A percentile compares a stretch with the other conserved stretches of the same genome.
Evolutionary conservation across 1,140 invertebrate species (phyloP).

Genomic region (Drosophila pectinifera): DNA sequence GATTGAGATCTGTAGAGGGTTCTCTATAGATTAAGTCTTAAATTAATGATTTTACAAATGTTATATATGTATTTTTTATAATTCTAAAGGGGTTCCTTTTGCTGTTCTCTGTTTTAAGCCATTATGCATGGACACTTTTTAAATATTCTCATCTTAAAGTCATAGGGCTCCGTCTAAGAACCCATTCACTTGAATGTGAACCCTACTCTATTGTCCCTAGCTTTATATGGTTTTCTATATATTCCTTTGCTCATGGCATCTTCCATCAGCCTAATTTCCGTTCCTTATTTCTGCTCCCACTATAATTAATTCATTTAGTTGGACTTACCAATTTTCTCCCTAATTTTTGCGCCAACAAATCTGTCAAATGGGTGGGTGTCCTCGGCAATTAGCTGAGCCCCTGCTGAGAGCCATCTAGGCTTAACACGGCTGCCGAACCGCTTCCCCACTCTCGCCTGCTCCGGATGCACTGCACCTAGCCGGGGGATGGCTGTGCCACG

Average conservation of each 20-base stretch:
- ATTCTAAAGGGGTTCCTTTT: no score
- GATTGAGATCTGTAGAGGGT: not conserved
- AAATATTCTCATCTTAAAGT: no score
- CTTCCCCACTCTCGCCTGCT: not conserved
- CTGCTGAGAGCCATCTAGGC: constrained; percentile 30
- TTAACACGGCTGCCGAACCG: constrained; percentile 14
- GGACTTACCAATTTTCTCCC: constrained; percentile 17
- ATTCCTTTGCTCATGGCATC: not conserved
- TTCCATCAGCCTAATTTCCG: not conserved
- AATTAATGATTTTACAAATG: no score
- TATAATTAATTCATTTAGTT: constrained; percentile 46
- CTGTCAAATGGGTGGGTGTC: constrained; percentile 43
- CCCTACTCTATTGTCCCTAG: no score
- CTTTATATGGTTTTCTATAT: not conserved
- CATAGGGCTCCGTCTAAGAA: no score
- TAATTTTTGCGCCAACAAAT: constrained; percentile 32
- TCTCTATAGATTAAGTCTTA: not conserved
- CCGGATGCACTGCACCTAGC: constrained; percentile 20
- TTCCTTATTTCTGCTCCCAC: not conserved
- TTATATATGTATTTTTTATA: no score
- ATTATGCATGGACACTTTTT: no score
- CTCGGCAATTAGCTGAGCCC: constrained; percentile 30
- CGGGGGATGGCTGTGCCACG: not conserved
- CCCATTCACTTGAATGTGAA: no score
- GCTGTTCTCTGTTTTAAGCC: no score